Evolutionary conservation across 1,140 invertebrate genomes (phyloP).

Genomic region (Araneus ventricosus): DNA sequence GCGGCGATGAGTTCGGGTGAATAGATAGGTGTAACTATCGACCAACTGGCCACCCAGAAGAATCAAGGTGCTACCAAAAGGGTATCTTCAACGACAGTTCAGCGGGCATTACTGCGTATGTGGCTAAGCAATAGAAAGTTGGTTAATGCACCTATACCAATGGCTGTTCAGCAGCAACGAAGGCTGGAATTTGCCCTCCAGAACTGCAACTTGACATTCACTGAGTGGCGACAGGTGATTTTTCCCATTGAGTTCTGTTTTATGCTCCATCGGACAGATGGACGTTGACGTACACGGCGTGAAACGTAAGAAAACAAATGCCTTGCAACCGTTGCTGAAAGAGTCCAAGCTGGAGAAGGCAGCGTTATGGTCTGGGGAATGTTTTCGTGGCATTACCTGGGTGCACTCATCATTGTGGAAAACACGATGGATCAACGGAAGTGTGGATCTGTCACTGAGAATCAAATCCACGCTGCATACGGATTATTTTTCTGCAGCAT

Average conservation of each 20-base stretch:
- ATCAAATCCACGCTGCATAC: background rate
- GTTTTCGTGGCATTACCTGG: too few relatives aligned
- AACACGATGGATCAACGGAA: background rate
- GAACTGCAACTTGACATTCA: background rate
- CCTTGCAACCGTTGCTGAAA: background rate
- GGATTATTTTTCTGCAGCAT: background rate
- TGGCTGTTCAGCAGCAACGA: background rate
- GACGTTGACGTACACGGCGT: background rate
- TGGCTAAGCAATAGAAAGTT: background rate
- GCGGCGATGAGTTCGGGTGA: background rate
- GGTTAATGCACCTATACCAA: background rate
- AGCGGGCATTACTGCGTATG: background rate
- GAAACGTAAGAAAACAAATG: background rate
- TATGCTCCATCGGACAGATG: background rate
- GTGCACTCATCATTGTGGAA: too few relatives aligned
- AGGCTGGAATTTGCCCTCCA: slow-evolving; percentile 3
- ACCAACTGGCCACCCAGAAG: background rate
- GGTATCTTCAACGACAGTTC: background rate
- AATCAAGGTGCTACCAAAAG: background rate
- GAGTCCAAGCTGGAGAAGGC: background rate
- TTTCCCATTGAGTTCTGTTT: background rate
- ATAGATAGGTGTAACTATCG: background rate
- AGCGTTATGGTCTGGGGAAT: too few relatives aligned
- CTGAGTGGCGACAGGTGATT: background rate
- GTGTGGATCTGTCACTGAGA: background rate